phyloP scores from a whole-genome alignment of 1,140 invertebrate species.

The Nasonia vitripennis region DNA sequence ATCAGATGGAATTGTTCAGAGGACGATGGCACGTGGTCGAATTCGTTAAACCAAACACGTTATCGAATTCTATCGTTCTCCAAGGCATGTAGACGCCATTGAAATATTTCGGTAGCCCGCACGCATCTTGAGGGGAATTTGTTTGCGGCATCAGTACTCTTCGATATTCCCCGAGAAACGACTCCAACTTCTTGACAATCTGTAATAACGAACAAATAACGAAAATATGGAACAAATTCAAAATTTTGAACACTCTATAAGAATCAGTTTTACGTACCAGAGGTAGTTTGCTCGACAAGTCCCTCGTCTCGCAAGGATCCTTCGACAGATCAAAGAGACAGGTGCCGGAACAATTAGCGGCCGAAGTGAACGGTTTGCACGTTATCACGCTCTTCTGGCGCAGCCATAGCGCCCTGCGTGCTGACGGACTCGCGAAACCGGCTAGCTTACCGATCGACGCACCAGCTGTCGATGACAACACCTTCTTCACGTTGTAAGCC shows the following conservation, averaged over 20 bases:
- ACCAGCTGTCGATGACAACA: constrained; percentile 58
- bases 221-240: neutral
- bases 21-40: neutral
- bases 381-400: constrained; percentile 56
- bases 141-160: constrained; percentile 62
- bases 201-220: constrained; percentile 51
- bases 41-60: neutral
- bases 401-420: constrained; percentile 48
- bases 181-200: constrained; percentile 60
- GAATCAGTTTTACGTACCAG: neutral
- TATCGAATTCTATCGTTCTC: constrained; percentile 40
- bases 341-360: constrained; percentile 55
- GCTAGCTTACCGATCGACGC: constrained; percentile 55
- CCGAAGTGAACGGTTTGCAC: constrained; percentile 52
- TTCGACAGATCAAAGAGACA: constrained; percentile 67
- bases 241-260: too few species aligned
- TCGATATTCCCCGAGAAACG: constrained; percentile 61
- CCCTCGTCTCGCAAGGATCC: constrained; percentile 69
- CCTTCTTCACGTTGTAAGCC: constrained; percentile 55
- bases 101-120: constrained; percentile 65
- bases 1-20: neutral
- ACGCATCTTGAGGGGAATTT: constrained; percentile 62
- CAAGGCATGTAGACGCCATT: constrained; percentile 73
- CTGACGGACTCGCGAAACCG: neutral
- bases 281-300: constrained; percentile 61